phyloP scores from a whole-genome alignment of 2,797 vertebrate genomes.

The Mormyrus proboscirostris region DNA sequence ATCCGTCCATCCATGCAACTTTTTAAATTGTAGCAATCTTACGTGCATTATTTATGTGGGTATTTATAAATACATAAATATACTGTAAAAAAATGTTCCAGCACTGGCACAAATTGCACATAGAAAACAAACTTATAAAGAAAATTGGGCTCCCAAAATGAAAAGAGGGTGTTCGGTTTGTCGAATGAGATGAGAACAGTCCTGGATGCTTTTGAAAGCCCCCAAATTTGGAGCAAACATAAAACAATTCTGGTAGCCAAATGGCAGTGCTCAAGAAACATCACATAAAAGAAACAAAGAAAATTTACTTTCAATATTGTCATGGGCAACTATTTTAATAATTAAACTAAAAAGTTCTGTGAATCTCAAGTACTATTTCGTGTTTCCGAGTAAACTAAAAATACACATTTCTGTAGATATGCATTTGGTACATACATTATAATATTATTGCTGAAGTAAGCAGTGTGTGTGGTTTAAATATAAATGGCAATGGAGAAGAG shows the following conservation, averaged over 20 bases:
- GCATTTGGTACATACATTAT: neutral
- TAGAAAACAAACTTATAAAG: neutral
- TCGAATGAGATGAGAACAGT: neutral
- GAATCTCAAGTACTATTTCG: neutral
- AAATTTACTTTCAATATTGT: neutral
- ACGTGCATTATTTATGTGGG: neutral
- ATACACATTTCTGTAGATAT: neutral
- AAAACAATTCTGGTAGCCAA: neutral
- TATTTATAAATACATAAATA: neutral
- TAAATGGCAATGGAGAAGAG: neutral
- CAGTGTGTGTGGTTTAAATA: neutral
- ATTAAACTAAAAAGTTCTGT: neutral
- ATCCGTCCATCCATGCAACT: neutral
- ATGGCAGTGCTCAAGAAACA: neutral
- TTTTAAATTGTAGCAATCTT: neutral
- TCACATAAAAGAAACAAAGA: neutral
- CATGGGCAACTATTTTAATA: neutral
- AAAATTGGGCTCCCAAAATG: neutral
- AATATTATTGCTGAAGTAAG: neutral
- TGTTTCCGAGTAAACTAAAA: neutral
- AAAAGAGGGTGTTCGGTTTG: neutral
- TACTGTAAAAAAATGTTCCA: neutral
- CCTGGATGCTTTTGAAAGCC: constrained; percentile 1
- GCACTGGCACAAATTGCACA: neutral
- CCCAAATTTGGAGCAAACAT: neutral